phyloP scores from a whole-genome alignment of 2,797 vertebrate species.

The Phataginus tetradactyla region DNA sequence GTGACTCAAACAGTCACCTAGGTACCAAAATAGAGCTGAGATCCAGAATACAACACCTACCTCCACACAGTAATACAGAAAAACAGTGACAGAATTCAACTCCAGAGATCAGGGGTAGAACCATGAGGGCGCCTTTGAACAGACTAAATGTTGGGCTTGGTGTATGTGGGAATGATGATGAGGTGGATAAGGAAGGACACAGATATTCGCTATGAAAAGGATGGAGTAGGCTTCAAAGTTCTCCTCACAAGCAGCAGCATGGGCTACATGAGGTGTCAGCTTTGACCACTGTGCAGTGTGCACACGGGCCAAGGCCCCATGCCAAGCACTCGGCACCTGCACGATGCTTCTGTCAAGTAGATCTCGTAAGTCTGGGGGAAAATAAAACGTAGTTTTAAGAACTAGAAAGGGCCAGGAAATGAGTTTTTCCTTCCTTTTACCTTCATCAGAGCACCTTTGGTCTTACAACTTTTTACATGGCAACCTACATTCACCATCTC shows the following conservation, averaged over 20 bases:
- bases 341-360: background rate
- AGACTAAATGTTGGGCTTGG: background rate
- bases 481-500: background rate
- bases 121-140: background rate
- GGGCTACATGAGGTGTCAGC: background rate
- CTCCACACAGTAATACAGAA: background rate
- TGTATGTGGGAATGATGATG: too few relatives aligned
- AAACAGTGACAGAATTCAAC: background rate
- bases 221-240: background rate
- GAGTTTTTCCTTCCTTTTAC: background rate
- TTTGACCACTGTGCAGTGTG: too few relatives aligned
- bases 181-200: background rate
- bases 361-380: background rate
- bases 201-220: background rate
- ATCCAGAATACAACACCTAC: background rate
- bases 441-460: background rate
- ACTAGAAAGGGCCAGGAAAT: background rate
- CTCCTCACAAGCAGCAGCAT: background rate
- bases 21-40: background rate
- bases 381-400: background rate
- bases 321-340: too few relatives aligned
- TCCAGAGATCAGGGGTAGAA: background rate
- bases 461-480: background rate
- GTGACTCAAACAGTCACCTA: background rate
- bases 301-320: background rate